phyloP scores from a whole-genome alignment of 2,797 vertebrate species.

The Spondyliosoma cantharus region DNA sequence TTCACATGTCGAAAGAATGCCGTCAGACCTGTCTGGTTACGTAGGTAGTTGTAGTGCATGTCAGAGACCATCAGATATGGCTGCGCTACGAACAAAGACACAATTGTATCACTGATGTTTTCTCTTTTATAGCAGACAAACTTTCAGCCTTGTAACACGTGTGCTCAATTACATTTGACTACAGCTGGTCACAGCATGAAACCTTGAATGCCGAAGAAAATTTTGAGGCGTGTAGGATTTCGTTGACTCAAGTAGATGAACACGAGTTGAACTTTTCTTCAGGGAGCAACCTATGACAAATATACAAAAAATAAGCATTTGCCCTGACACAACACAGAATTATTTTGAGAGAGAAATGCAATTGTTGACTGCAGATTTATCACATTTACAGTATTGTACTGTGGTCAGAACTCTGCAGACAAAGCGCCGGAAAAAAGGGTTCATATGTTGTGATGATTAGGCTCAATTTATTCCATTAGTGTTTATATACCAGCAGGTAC shows the following conservation, averaged over 20 bases:
- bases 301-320: neutral
- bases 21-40: slow-evolving; percentile 37
- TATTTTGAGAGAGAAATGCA: neutral
- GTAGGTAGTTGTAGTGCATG: neutral
- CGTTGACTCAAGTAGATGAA: neutral
- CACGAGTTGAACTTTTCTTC: neutral
- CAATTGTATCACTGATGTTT: neutral
- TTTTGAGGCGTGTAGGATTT: neutral
- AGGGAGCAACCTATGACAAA: neutral
- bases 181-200: neutral
- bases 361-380: neutral
- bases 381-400: neutral
- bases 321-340: neutral
- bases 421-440: slow-evolving; percentile 25
- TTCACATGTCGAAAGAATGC: slow-evolving; percentile 29
- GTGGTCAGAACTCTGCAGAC: neutral
- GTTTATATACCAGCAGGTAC: slow-evolving; percentile 38
- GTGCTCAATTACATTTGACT: neutral
- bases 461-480: slow-evolving; percentile 33
- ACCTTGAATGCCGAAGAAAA: neutral
- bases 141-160: neutral
- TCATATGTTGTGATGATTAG: slow-evolving; percentile 26
- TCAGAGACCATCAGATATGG: slow-evolving; percentile 39
- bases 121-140: neutral
- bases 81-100: slow-evolving; percentile 11